These are phyloP conservation scores for Lepidochitona cinerea DNA, from an alignment of 2,888 invertebrate species.

Conservation along the genomic window DNA sequence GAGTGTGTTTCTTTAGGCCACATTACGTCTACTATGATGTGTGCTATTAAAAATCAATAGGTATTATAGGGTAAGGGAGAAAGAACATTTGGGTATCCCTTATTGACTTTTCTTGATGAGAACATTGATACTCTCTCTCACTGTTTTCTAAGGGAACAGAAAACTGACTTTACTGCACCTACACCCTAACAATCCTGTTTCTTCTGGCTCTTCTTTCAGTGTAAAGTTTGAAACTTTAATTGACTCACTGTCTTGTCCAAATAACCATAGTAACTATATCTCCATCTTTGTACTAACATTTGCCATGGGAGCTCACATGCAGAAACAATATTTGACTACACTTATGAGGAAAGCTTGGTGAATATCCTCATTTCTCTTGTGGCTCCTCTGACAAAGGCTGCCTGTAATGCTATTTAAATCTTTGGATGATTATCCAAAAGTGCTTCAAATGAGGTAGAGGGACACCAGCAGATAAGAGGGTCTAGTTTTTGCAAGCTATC, in stretches of 20 bases:
- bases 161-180: too few species aligned
- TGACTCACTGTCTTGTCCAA: not conserved
- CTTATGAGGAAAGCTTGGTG: not conserved
- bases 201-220: too few species aligned
- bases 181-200: too few species aligned
- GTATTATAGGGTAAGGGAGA: not conserved
- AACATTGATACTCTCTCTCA: not conserved
- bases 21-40: not conserved
- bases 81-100: not conserved
- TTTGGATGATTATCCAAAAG: not conserved
- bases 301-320: not conserved
- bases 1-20: not conserved
- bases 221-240: conserved; percentile 2
- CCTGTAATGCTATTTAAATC: conserved; percentile 6
- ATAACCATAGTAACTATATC: not conserved
- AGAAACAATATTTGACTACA: conserved; percentile 5
- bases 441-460: not conserved
- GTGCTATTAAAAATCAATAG: not conserved
- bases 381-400: conserved; percentile 2
- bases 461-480: not conserved
- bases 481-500: not conserved
- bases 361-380: conserved; percentile 4
- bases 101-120: not conserved
- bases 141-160: not conserved
- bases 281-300: not conserved